Evolutionary conservation across 2,888 invertebrate species (phyloP), one percentile per base, ranked within the genome.

Genomic region (Erebia palarica): DNA sequence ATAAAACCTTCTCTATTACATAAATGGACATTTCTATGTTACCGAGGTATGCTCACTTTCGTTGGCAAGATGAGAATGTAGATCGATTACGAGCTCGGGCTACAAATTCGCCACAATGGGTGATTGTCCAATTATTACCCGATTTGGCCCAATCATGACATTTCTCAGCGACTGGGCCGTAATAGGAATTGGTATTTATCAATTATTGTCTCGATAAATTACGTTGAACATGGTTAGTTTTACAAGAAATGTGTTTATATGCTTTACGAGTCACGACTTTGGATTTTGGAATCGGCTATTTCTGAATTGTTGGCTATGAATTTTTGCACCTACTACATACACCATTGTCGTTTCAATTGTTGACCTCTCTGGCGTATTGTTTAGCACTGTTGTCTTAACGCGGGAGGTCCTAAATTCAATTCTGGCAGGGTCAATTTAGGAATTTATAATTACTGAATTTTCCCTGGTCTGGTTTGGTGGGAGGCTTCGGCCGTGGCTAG

Each of bases 11-110:
- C 27, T 27, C 27, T 36, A 36, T 36, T 36, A 36, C 16, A 44
- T 16, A 7, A 14, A 36, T 58, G 58, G 63, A 8, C 13, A 47
- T 36, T 49, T 58, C 58, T 67, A 59, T 36, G 59, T 16, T 13
- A 11, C 13, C 9, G 1, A 21, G 47, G 27, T 59, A 36, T 59
- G 18, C 3, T 64, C 72, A 77, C 75, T 77, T 76, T 77, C 74
- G 73, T 73, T 74, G 75, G 73, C 76, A 74, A 75, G 72, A 75
- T 74, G 71, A 75, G 69, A 71, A 73, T 75, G 70, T 71, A 73
- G 74, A 70, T 44, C 71, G 27, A 69, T 60, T 63, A 75, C 72
- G 60, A 67, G 71, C 57, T 71, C 53, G 13, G 73, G 68, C 61
- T 75, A 64, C 65, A 65, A 70, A 75, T 73, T 58, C 63, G 27